Percentiles rank a stretch among this genome's conserved stretches.
Evolutionary conservation across 2,113 vertebrate genomes (phyloP).

Genomic region (Glaucomys volans): DNA sequence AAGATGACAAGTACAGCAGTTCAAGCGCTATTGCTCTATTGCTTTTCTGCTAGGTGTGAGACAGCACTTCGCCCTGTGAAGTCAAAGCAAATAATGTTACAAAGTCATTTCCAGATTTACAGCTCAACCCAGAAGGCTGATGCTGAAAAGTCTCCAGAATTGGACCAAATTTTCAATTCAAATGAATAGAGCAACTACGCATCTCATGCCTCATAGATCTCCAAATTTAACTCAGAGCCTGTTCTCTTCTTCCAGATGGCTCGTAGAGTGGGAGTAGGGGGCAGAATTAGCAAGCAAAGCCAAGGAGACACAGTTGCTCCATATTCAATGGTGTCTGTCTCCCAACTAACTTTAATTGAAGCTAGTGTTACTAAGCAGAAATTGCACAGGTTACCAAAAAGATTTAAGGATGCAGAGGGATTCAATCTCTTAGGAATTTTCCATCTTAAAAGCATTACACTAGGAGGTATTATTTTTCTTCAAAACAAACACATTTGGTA

Average conservation of each 20-base stretch:
- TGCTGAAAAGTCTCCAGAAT: conserved; percentile 72
- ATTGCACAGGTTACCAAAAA: conserved; percentile 26
- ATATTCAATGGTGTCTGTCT: conserved; percentile 6
- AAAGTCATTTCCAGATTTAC: conserved; percentile 72
- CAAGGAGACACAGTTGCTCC: conserved; percentile 46
- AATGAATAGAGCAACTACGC: conserved; percentile 75
- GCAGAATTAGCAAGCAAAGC: conserved; percentile 71
- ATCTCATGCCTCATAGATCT: conserved; percentile 71
- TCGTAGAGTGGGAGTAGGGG: background rate
- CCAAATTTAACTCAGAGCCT: conserved; percentile 78
- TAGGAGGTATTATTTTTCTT: background rate
- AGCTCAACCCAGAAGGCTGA: conserved; percentile 66
- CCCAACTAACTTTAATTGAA: background rate
- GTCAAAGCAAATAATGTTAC: conserved; percentile 72
- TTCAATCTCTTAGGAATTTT: background rate
- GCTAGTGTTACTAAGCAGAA: conserved; percentile 13
- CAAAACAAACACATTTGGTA: background rate
- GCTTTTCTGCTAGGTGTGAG: conserved; percentile 66
- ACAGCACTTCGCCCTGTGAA: conserved; percentile 59
- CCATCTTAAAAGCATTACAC: background rate
- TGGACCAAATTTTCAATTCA: conserved; percentile 82
- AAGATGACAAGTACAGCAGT: conserved; percentile 26
- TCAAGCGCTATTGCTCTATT: conserved; percentile 30
- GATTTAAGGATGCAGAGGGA: background rate
- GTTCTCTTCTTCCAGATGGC: conserved; percentile 78